Percentiles rank a stretch among this genome's conserved stretches.
Evolutionary conservation across 2,797 vertebrate species (phyloP).

Genomic region (Dallia pectoralis): DNA sequence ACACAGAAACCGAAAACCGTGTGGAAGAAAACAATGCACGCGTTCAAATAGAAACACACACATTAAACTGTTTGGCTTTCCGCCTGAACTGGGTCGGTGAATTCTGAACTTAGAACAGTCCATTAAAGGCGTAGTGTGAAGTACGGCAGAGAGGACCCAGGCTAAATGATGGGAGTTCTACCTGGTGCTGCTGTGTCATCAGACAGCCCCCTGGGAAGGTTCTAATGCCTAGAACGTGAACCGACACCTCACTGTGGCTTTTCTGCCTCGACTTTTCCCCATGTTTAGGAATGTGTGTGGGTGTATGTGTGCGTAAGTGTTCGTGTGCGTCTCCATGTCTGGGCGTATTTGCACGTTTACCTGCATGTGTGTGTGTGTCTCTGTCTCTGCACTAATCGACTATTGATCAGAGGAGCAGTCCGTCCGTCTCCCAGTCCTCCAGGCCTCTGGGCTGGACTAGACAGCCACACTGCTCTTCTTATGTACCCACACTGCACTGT

Average conservation of each 20-base stretch:
- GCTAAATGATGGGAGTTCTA: too few relatives aligned
- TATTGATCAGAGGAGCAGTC: slow-evolving; percentile 49
- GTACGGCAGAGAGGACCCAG: too few relatives aligned
- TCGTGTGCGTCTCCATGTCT: not conserved
- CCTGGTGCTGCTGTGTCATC: too few relatives aligned
- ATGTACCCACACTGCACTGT: slow-evolving; percentile 1
- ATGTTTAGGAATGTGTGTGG: too few relatives aligned
- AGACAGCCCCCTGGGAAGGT: too few relatives aligned
- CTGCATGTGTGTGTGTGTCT: slow-evolving; percentile 7
- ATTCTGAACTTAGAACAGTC: too few relatives aligned
- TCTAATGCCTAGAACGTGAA: too few relatives aligned
- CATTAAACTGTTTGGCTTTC: not conserved
- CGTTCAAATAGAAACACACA: not conserved
- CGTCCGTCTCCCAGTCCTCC: slow-evolving; percentile 4
- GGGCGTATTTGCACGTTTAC: not conserved
- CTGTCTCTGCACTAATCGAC: slow-evolving; percentile 47
- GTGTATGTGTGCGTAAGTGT: slow-evolving; percentile 26
- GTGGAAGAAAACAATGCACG: too few relatives aligned
- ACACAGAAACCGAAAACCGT: not conserved
- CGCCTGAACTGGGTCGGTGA: too few relatives aligned
- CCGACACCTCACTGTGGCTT: too few relatives aligned
- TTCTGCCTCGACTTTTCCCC: too few relatives aligned
- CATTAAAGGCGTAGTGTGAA: too few relatives aligned
- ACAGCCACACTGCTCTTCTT: not conserved
- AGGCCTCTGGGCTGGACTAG: not conserved